Conservation (phyloP, 1,140 invertebrate genomes). For the Gonatopus flavifemur region DNA sequence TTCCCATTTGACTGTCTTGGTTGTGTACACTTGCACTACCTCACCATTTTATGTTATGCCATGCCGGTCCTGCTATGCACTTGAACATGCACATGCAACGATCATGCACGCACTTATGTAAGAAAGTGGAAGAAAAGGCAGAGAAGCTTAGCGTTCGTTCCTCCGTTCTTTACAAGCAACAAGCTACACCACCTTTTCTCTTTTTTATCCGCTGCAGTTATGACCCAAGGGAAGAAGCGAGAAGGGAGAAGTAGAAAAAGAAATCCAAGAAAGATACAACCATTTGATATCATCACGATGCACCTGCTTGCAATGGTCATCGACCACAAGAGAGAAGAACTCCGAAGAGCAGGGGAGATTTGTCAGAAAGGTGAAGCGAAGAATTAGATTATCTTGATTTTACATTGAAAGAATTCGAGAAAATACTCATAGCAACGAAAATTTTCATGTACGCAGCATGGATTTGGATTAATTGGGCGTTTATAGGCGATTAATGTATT, state of each 20-base stretch:
- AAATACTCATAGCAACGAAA: no score
- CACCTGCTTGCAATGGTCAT: slow-evolving; percentile 33
- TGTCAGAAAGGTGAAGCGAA: no score
- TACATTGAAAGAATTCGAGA: no score
- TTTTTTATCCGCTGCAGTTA: slow-evolving; percentile 14
- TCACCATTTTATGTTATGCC: no score
- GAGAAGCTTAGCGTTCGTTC: slow-evolving; percentile 2
- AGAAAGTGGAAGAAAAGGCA: not conserved
- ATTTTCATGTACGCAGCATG: no score
- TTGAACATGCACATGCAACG: not conserved
- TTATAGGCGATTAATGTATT: no score
- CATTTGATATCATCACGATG: slow-evolving; percentile 20
- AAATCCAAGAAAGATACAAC: slow-evolving; percentile 18
- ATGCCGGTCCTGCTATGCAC: no score
- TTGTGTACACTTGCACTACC: not conserved
- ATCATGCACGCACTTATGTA: not conserved
- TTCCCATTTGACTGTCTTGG: slow-evolving; percentile 13
- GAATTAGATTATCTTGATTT: no score
- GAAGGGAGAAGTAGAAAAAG: not conserved
- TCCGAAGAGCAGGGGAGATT: not conserved
- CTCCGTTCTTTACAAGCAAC: no score
- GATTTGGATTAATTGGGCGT: no score
- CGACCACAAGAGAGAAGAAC: no score
- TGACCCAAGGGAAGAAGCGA: slow-evolving; percentile 7
- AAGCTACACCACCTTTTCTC: slow-evolving; percentile 5